Conservation (phyloP, 2,113 vertebrate genomes). For the Suricata suricatta region DNA sequence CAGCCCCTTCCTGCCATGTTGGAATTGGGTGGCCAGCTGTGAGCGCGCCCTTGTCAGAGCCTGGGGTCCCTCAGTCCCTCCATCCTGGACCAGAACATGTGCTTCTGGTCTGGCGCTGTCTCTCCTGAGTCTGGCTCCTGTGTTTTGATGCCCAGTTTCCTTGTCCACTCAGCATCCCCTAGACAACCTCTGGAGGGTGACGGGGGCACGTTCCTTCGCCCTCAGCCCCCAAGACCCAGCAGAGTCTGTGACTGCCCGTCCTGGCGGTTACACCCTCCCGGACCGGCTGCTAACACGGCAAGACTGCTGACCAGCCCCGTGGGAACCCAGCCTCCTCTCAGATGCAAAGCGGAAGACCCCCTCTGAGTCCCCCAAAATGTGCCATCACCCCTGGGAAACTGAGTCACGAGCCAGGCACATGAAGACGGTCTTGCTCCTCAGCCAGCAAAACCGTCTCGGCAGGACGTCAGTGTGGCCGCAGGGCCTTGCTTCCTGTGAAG, state of each 20-base stretch:
- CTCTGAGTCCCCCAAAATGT: neutral
- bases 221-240: neutral
- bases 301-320: neutral
- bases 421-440: neutral
- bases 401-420: neutral
- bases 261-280: neutral
- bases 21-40: neutral
- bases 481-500: neutral
- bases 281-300: neutral
- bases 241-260: too few relatives aligned
- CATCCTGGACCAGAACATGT: accelerated
- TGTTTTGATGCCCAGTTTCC: neutral
- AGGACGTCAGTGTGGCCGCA: neutral
- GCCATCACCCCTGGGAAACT: slow-evolving; percentile 45
- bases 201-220: neutral
- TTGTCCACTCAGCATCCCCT: neutral
- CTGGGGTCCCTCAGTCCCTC: neutral
- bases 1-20: neutral
- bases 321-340: neutral
- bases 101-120: neutral
- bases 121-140: neutral
- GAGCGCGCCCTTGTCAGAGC: neutral
- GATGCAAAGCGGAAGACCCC: slow-evolving; percentile 21
- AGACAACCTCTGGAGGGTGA: neutral
- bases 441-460: slow-evolving; percentile 20